These are phyloP conservation scores for Lagopus leucura DNA, from an alignment of 2,113 vertebrate species.

Conservation along the genomic window DNA sequence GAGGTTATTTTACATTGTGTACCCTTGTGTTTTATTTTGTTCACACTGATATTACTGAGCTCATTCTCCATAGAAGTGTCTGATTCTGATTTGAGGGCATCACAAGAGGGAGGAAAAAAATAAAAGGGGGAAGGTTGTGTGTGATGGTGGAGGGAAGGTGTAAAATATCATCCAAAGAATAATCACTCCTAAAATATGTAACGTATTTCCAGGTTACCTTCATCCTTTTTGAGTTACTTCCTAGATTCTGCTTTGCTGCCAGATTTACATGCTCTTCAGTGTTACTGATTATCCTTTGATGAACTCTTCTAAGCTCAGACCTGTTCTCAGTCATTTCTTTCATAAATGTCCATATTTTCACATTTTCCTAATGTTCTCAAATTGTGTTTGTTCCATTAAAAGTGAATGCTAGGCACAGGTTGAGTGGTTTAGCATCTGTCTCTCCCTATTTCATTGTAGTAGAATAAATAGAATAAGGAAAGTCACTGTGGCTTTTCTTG, in stretches of 20 bases:
- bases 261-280: background rate
- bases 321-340: background rate
- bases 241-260: background rate
- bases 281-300: background rate
- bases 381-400: background rate
- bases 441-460: background rate
- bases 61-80: background rate
- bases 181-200: background rate
- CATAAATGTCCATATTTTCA: background rate
- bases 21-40: background rate
- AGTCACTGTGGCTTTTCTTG: background rate
- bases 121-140: background rate
- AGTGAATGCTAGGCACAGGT: background rate
- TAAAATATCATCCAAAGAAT: background rate
- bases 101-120: background rate
- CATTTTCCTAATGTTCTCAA: background rate
- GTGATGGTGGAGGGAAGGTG: background rate
- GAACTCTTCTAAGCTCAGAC: background rate
- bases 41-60: background rate
- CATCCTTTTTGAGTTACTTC: background rate
- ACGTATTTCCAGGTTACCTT: background rate
- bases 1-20: background rate
- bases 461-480: background rate
- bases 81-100: background rate
- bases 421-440: background rate